Evolutionary conservation across 53 echinoderm and acorn worm species (phyloP), one percentile per base, ranked within the genome.

Genomic region (Mesocentrotus franciscanus): DNA sequence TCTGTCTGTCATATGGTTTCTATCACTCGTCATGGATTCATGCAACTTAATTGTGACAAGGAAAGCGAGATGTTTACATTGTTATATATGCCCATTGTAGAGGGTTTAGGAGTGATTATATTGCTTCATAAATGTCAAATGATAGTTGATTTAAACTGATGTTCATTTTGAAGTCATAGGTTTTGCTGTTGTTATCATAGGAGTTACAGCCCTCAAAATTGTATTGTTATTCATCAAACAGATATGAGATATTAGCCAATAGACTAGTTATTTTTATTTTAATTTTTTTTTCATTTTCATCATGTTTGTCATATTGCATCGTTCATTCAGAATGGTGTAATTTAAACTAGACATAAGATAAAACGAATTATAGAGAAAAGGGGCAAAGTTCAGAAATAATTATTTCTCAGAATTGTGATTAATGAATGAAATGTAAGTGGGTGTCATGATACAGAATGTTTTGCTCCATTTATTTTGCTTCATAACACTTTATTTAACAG

Each of bases 111-210:
- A 22, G 32, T 33, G 90, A 49, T 90, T 91, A 15, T 36, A 91
- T 66, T 91, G 62, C 61, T 35, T 66, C 91, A 91, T 91, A 91
- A 66, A 66, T 91, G 91, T 36, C 66, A 91, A 22, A 64, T 62
- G 15, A n/a, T 60, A 90, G 58, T 58, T 30, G 90, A 60, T 58
- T 85, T 90, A 64, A 87, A 87, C 29, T 84, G 17, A 49, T 49
- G 22, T 49, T 42, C 49, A 7, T 74, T 74, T 74, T 0, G 7
- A 17, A 20, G 49, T 84, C 4, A 49, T 4, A 36, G 14, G 22
- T 20, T 24, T 71, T 34, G 36, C 79, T 5, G 17, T 33, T 78
- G 32, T 33, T 49, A 49, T 78, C 32, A 78, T 32, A 4, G 14
- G 27, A 30, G 9, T 32, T 78, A 33, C 78, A 78, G 76, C 20